Evolutionary conservation across 2,797 vertebrate genomes (phyloP).

Genomic region (Melanotaenia trifasciata): DNA sequence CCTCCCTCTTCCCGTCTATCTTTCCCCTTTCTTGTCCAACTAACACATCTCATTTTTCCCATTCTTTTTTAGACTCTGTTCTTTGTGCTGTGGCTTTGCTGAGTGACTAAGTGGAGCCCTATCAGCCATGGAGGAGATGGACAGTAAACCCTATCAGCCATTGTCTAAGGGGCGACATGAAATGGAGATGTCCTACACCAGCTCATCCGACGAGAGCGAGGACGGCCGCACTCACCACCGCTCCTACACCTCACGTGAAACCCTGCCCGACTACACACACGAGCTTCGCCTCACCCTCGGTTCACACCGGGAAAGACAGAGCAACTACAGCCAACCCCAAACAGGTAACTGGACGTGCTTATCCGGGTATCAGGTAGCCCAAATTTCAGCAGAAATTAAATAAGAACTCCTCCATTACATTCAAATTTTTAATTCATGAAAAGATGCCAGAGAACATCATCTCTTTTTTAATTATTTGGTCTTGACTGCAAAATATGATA

Average conservation of each 20-base stretch:
- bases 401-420: neutral
- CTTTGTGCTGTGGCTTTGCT: slow-evolving; percentile 76
- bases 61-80: slow-evolving; percentile 75
- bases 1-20: slow-evolving; percentile 1
- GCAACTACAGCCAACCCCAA: slow-evolving; percentile 87
- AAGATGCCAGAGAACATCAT: no score
- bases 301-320: slow-evolving; percentile 90
- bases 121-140: slow-evolving; percentile 95
- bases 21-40: neutral
- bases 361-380: neutral
- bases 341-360: slow-evolving; percentile 85
- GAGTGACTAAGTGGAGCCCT: slow-evolving; percentile 86
- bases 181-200: slow-evolving; percentile 96
- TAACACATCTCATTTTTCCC: neutral
- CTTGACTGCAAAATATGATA: no score
- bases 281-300: slow-evolving; percentile 93
- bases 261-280: slow-evolving; percentile 92
- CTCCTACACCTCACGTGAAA: slow-evolving; percentile 94
- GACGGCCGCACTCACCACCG: slow-evolving; percentile 91
- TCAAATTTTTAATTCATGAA: no score
- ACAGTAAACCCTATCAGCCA: slow-evolving; percentile 97
- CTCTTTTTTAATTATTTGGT: no score
- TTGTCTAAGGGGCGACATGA: slow-evolving; percentile 95
- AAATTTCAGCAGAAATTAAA: neutral
- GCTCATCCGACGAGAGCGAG: slow-evolving; percentile 96